Base-by-base conservation (phyloP, 2,888 invertebrate genomes). In the Heteromurus nitidus region DNA sequence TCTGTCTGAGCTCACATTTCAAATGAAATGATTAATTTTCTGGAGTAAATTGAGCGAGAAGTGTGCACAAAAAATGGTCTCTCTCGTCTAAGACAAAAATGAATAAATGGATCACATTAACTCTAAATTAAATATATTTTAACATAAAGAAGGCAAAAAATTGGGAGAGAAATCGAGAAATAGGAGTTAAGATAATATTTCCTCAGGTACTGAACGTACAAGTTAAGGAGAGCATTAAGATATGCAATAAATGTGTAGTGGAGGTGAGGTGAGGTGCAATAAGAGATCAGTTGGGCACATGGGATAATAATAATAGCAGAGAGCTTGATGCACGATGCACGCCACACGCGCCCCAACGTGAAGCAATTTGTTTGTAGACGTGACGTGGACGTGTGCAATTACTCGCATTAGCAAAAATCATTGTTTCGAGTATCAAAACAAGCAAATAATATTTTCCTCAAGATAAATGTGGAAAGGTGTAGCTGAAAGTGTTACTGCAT, bases 321-420 rank as follows among this genome's bases (percentile, higher is more conserved):
- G 7, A 36, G 36, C 36, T 36, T 36, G 5, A n/a, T 47, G 11
- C 3, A 47, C 16, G 47, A n/a, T n/a, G 47, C 13, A n/a, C n/a
- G n/a, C n/a, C n/a, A n/a, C n/a, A n/a, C 36, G 36, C 5, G 5
- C 36, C 13, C 36, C 7, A 47, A 47, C 47, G n/a, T 47, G 47
- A 47, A 47, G 47, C n/a, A 47, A 47, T 47, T 47, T 47, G 47
- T 47, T 47, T 47, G 47, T 47, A 5, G 11, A 47, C 47, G 47
- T 47, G 47, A 3, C 3, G 3, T 36, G n/a, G n/a, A n/a, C n/a
- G n/a, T n/a, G n/a, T n/a, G n/a, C n/a, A n/a, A n/a, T 13, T 13
- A 36, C 36, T 36, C 36, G 7, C 36, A 36, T 36, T 36, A 36
- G 7, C 5, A 36, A 36, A 9, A 9, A 36, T 36, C 7, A 9